phyloP scores from a whole-genome alignment of 2,888 invertebrate species.

The Atethmia centrago region DNA sequence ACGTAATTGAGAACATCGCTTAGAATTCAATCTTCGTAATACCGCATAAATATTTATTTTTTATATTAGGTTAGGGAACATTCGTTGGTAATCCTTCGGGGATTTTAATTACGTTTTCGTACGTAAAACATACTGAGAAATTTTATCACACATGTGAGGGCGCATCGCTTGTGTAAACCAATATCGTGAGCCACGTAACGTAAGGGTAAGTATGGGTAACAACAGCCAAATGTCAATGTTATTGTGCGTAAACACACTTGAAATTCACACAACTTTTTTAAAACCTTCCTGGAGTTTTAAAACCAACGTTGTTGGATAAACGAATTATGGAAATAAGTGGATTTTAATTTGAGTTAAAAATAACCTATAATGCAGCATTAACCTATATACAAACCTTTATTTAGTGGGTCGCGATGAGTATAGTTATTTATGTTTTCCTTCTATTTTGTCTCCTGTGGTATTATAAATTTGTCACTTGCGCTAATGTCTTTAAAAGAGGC shows the following conservation, averaged over 20 bases:
- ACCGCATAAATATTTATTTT: slow-evolving; percentile 43
- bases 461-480: not conserved
- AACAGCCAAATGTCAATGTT: not conserved
- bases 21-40: slow-evolving; percentile 33
- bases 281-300: not conserved
- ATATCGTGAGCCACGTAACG: slow-evolving; percentile 25
- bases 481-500: not conserved
- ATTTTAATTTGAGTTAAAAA: not conserved
- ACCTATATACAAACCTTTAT: not conserved
- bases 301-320: not conserved
- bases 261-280: slow-evolving; percentile 1
- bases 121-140: slow-evolving; percentile 46
- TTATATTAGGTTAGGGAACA: slow-evolving; percentile 30
- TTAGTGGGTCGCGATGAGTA: not conserved
- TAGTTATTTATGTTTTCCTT: not conserved
- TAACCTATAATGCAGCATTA: not conserved
- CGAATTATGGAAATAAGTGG: not conserved
- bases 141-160: slow-evolving; percentile 62
- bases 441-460: not conserved
- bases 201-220: slow-evolving; percentile 1
- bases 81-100: slow-evolving; percentile 30
- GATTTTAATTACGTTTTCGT: slow-evolving; percentile 43
- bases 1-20: slow-evolving; percentile 34
- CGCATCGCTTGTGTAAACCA: slow-evolving; percentile 27
- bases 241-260: slow-evolving; percentile 2